These are phyloP conservation scores for Malurus melanocephalus DNA, from an alignment of 2,113 vertebrate species.

Conservation along the genomic window DNA sequence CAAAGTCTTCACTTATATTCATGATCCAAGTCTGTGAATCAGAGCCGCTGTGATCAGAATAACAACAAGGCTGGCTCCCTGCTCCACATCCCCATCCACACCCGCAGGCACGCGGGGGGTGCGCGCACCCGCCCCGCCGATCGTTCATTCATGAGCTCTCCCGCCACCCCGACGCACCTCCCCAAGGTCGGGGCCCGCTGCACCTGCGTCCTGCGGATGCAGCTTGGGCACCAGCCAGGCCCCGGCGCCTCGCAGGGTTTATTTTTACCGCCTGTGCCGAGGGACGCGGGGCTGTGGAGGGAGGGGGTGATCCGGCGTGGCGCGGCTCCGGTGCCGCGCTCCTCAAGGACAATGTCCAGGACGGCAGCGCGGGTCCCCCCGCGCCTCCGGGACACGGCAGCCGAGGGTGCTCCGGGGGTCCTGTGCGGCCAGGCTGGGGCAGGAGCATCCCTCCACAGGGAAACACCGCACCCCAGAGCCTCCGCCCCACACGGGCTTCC, in stretches of 20 bases:
- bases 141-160: constrained; percentile 56
- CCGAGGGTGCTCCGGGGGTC: not conserved
- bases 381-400: not conserved
- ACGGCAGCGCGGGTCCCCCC: fast-evolving
- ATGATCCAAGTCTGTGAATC: constrained; percentile 75
- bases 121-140: not conserved
- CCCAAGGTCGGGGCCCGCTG: constrained; percentile 30
- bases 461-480: not conserved
- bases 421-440: not conserved
- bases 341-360: not conserved
- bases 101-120: not conserved
- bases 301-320: not conserved
- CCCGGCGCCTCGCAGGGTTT: not conserved
- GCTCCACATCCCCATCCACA: not conserved
- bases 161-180: not conserved
- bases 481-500: not conserved
- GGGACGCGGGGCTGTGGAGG: not conserved
- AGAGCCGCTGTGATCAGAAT: constrained; percentile 70
- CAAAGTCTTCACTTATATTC: constrained; percentile 81
- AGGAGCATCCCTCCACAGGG: fast-evolving
- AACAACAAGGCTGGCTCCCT: constrained; percentile 48
- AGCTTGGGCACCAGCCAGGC: not conserved
- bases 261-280: not conserved
- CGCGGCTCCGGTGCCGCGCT: not conserved
- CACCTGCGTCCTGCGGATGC: not conserved